Conservation (phyloP, 2,113 vertebrate species). For the Anguilla rostrata region DNA sequence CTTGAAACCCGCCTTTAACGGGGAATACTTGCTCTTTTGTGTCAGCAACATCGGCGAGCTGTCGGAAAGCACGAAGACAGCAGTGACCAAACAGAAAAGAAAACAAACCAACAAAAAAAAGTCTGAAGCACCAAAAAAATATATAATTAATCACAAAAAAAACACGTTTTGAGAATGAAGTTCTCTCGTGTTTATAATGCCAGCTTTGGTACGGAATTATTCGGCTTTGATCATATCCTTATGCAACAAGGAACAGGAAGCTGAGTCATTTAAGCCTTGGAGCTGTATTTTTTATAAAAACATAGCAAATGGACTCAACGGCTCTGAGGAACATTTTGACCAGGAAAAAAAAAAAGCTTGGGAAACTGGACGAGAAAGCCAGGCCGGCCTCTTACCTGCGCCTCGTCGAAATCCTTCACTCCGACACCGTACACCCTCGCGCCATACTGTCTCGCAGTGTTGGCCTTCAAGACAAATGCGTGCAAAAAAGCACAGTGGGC, state of each 20-base stretch:
- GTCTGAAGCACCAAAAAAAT: not conserved
- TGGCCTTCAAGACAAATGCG: constrained; percentile 67
- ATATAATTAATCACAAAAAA: not conserved
- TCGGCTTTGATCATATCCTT: not conserved
- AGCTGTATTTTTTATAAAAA: not conserved
- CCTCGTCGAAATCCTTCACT: constrained; percentile 88
- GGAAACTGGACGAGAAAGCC: not conserved
- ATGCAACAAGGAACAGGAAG: constrained; percentile 25
- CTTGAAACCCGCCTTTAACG: constrained; percentile 93
- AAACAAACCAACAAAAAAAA: constrained; percentile 39
- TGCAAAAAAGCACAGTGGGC: not conserved
- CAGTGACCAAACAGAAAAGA: not conserved
- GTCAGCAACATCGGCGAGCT: constrained; percentile 90
- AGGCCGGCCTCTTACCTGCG: constrained; percentile 75
- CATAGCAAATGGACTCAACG: not conserved
- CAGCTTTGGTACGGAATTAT: constrained; percentile 13
- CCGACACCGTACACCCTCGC: constrained; percentile 94
- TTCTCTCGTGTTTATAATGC: not conserved
- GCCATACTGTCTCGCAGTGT: constrained; percentile 74
- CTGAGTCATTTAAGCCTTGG: not conserved
- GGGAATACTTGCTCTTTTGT: constrained; percentile 91
- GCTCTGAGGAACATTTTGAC: not conserved
- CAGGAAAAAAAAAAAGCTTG: not conserved
- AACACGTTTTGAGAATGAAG: not conserved
- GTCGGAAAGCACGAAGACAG: constrained; percentile 49